Evolutionary conservation across 2,888 invertebrate species (phyloP).

Genomic region (Digitonthophagus gazella): DNA sequence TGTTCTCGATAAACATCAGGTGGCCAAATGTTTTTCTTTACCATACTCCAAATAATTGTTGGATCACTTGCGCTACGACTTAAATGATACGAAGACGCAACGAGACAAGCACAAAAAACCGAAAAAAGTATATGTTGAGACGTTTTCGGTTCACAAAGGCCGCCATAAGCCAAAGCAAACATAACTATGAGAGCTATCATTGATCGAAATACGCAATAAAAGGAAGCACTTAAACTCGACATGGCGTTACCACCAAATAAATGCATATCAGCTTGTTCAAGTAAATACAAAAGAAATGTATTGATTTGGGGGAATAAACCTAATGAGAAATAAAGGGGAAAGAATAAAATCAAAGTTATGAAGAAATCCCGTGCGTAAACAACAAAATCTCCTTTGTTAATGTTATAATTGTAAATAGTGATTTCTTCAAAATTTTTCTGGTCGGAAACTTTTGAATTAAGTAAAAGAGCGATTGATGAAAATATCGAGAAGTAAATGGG

Average conservation of each 20-base stretch:
- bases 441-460: slow-evolving; percentile 40
- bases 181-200: slow-evolving; percentile 74
- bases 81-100: slow-evolving; percentile 87
- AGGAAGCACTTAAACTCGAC: slow-evolving; percentile 77
- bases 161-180: slow-evolving; percentile 86
- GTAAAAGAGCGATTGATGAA: slow-evolving; percentile 51
- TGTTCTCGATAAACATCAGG: slow-evolving; percentile 66
- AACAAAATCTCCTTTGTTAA: slow-evolving; percentile 64
- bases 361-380: slow-evolving; percentile 70
- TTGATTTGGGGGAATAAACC: slow-evolving; percentile 97
- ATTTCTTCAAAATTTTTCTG: slow-evolving; percentile 44
- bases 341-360: slow-evolving; percentile 78
- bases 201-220: slow-evolving; percentile 81
- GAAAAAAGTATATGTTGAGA: slow-evolving; percentile 93
- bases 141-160: slow-evolving; percentile 76
- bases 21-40: slow-evolving; percentile 78
- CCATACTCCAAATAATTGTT: slow-evolving; percentile 80
- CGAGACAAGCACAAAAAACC: slow-evolving; percentile 86
- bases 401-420: slow-evolving; percentile 51
- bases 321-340: slow-evolving; percentile 91
- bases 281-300: slow-evolving; percentile 93
- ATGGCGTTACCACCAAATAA: slow-evolving; percentile 87
- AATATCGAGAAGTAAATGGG: slow-evolving; percentile 92
- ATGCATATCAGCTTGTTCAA: slow-evolving; percentile 94
- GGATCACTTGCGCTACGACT: slow-evolving; percentile 93